These are phyloP conservation scores for Setophaga coronata DNA, from an alignment of 2,113 vertebrate species.

Conservation along the genomic window DNA sequence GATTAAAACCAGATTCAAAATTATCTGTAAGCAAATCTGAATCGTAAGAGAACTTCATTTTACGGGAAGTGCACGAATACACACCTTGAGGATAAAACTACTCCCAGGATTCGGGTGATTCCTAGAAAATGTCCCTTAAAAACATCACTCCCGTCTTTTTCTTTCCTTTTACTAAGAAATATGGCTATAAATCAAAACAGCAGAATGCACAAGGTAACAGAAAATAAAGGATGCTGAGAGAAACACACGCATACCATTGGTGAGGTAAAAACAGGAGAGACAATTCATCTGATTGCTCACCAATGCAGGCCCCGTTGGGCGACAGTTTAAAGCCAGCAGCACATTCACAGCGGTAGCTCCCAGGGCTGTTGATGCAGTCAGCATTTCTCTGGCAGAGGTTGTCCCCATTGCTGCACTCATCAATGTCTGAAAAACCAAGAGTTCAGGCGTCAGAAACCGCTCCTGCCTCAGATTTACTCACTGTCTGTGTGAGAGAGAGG, in stretches of 20 bases:
- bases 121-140: not conserved
- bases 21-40: conserved; percentile 6
- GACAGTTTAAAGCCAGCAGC: conserved; percentile 81
- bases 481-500: not conserved
- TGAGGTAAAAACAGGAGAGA: too few relatives aligned
- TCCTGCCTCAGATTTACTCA: not conserved
- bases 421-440: conserved; percentile 79
- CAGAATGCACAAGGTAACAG: not conserved
- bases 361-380: conserved; percentile 86
- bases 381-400: conserved; percentile 84
- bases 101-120: not conserved
- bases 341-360: conserved; percentile 86
- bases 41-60: conserved; percentile 19
- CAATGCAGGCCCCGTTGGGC: conserved; percentile 81
- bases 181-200: not conserved
- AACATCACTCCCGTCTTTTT: not conserved
- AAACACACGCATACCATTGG: too few relatives aligned
- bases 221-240: not conserved
- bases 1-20: conserved; percentile 54
- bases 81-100: not conserved
- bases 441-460: not conserved
- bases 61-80: not conserved
- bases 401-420: conserved; percentile 83
- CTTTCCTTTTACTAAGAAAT: not conserved
- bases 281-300: conserved; percentile 61